Evolutionary conservation across 2,888 invertebrate species (phyloP), one percentile per base, ranked within the genome.

Genomic region (Eupeodes luniger): DNA sequence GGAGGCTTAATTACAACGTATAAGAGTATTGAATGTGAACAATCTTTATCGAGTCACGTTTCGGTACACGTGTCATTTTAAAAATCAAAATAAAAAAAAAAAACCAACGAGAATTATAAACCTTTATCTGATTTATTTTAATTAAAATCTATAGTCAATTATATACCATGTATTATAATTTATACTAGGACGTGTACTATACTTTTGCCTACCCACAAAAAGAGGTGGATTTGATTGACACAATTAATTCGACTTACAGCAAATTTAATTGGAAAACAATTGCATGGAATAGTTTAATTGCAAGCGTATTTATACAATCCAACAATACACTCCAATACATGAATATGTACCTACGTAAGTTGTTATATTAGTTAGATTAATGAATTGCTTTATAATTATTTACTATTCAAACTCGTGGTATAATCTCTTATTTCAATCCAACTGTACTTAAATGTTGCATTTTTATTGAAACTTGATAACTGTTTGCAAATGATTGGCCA

Each of bases 201-300:
- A 27, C 27, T 27, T 27, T 27, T 27, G 27, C 2, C 19, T 19
- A 5, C 16, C 57, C 5, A 34, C 16, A 51, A 40, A 51, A 75
- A 64, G 27, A 27, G 79, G 51, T 53, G 78, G 69, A 57, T 59
- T 79, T 86, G 79, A 86, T 86, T 82, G 86, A 86, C 82, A 70
- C 36, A 69, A 59, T 69, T 69, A 82, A 86, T 82, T 82, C 51
- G 61, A 69, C 57, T 70, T 62, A 40, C 77, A 57, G 77, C 9
- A 40, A 67, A 69, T 79, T 66, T 75, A 82, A 86, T 86, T 75
- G 69, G 66, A 79, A 82, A 75, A 82, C 78, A 75, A 78, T 82
- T 82, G 78, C 70, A 78, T 82, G 79, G 78, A 75, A 62, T 75
- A 72, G 51, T 78, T 34, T 51, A 69, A 80, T 75, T 75, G 62